Evolutionary conservation across 1,140 invertebrate genomes (phyloP), one percentile per base, ranked within the genome.

Genomic region (Helicorthomorpha holstii): DNA sequence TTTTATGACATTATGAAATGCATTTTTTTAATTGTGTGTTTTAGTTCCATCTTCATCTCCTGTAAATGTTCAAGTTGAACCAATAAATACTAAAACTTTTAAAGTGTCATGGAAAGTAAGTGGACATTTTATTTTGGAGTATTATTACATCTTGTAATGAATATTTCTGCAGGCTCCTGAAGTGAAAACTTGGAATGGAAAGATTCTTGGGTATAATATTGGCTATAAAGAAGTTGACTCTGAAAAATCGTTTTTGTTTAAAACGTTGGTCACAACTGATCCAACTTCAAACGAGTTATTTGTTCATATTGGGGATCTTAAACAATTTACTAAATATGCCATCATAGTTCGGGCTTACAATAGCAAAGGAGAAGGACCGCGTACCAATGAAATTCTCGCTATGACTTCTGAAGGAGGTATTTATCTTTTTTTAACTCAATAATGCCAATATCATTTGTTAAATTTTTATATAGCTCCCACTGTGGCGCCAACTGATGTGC

Each of bases 161-260:
- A 10, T 10, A 46, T 49, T 27, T 10, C 25, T 49, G 4, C 27
- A 93, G 69, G 84, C 88, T 58, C 88, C 90, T 52, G 73, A 80
- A 58, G 77, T 82, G 47, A 81, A 87, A 55, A 81, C 87, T 60
- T 92, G 87, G 87, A 93, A 94, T 61, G 89, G 89, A 24, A 85
- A 90, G 69, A 85, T 94, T 59, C 75, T 83, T 57, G 86, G 86
- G 54, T 90, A 90, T 65, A 7, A 51, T n/a, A 45, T 51, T 51
- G 50, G 50, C 10, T 51, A 46, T 29, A 44, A 46, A 51, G 21
- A 43, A 21, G 23, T 10, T 45, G 41, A 25, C 24, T 12, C 25
- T 45, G 7, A 10, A 3, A 21, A 43, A 16, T 3, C 2, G 4
- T 45, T 7, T 26, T 26, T 16, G 2, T 51, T 46, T 45, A 46